phyloP scores from a whole-genome alignment of 2,888 invertebrate species.

The Andrena marginata region DNA sequence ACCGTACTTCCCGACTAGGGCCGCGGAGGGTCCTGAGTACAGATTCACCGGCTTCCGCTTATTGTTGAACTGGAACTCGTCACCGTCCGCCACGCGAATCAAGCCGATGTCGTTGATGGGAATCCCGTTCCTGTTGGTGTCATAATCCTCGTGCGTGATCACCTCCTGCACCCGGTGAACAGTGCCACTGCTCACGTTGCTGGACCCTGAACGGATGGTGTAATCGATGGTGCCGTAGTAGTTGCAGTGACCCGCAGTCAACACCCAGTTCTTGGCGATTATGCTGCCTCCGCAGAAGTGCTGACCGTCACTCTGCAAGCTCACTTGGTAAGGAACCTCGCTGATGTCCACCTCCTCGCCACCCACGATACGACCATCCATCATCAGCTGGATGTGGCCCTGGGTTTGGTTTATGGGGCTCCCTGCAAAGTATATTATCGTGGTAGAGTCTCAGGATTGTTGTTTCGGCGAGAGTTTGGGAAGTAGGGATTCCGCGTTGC shows the following conservation, averaged over 20 bases:
- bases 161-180: constrained; percentile 41
- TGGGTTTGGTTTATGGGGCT: constrained; percentile 14
- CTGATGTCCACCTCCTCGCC: constrained; percentile 62
- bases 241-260: constrained; percentile 88
- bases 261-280: constrained; percentile 85
- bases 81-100: constrained; percentile 85
- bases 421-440: background rate
- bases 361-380: constrained; percentile 63
- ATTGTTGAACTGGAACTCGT: constrained; percentile 83
- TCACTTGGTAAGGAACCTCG: constrained; percentile 71
- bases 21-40: constrained; percentile 76
- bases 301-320: constrained; percentile 74
- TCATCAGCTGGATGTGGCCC: background rate
- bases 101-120: constrained; percentile 86
- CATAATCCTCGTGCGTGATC: constrained; percentile 58
- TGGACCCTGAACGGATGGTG: constrained; percentile 75
- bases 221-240: rapidly evolving
- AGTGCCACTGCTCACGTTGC: constrained; percentile 79
- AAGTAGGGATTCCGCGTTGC: background rate
- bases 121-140: background rate
- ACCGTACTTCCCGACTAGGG: constrained; percentile 37
- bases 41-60: constrained; percentile 85
- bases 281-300: constrained; percentile 88
- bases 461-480: background rate
- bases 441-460: background rate